Evolutionary conservation across 1,140 invertebrate species (phyloP), one percentile per base, ranked within the genome.

Genomic region (Arctopsyche grandis): DNA sequence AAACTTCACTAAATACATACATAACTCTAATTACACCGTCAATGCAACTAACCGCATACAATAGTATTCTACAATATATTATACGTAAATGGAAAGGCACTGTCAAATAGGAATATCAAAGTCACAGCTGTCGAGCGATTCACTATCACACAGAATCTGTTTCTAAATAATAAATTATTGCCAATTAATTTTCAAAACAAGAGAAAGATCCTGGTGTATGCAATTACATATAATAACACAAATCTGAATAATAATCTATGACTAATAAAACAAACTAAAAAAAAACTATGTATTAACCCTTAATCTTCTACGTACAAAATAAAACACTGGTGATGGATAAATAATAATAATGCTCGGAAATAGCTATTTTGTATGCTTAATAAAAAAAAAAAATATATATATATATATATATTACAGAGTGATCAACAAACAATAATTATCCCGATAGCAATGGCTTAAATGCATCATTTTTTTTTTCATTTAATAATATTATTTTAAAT

Each of bases 71-170:
- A n/a, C n/a, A n/a, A n/a, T n/a, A n/a, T n/a, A n/a, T 48, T 81
- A 56, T 79, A 79, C 69, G 14, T 60, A 73, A 77, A 81, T 81
- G 77, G 76, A 82, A 82, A 82, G 81, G 81, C 81, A 82, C 81
- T 80, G 81, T 79, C 70, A 75, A 79, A 74, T 82, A 82, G 81
- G 81, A 82, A 82, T 82, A 82, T 82, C 75, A 80, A 70, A 44
- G 63, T 80, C 52, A 70, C 74, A 74, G 70, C 79, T 77, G 69
- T 80, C 66, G 10, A 80, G 26, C 12, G 14, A 48, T 52, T 38
- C 29, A 7, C 7, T n/a, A n/a, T n/a, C n/a, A n/a, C n/a, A n/a
- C n/a, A n/a, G n/a, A n/a, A n/a, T n/a, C n/a, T 46, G 12, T 7
- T 46, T 46, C 44, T 7, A 46, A 5, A 46, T 46, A 7, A 46